phyloP scores from a whole-genome alignment of 2,888 invertebrate genomes.

The Mesochorus sp. region DNA sequence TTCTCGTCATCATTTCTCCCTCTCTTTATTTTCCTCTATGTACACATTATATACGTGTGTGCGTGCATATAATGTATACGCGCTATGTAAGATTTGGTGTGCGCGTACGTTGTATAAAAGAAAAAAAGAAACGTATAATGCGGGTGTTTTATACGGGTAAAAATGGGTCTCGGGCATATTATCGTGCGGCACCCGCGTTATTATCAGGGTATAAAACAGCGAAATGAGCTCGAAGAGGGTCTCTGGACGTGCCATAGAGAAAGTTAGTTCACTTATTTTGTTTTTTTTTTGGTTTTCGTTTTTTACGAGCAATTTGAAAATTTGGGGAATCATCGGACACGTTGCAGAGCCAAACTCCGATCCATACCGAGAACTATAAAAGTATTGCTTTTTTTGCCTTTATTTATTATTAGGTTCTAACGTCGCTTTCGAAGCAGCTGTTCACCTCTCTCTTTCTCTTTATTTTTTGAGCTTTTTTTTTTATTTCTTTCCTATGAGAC shows the following conservation, averaged over 20 bases:
- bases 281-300: too few species aligned
- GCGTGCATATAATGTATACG: too few species aligned
- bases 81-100: not conserved
- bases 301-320: slow-evolving; percentile 4
- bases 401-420: slow-evolving; percentile 13
- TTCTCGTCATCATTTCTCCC: slow-evolving; percentile 6
- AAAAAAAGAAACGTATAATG: slow-evolving; percentile 16
- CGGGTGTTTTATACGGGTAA: not conserved
- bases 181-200: slow-evolving; percentile 5
- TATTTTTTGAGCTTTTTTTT: not conserved
- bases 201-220: not conserved
- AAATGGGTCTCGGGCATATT: not conserved
- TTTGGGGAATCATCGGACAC: slow-evolving; percentile 20
- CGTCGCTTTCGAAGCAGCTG: slow-evolving; percentile 9
- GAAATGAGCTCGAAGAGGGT: not conserved
- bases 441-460: slow-evolving; percentile 16
- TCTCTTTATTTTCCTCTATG: too few species aligned
- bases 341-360: slow-evolving; percentile 7
- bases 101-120: not conserved
- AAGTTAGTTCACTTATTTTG: too few species aligned
- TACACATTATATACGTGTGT: too few species aligned
- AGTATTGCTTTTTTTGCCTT: not conserved
- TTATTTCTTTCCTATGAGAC: not conserved
- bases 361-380: slow-evolving; percentile 17
- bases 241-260: not conserved